Base-by-base conservation (phyloP, 2,113 vertebrate genomes). In the Pteruthius melanotis region DNA sequence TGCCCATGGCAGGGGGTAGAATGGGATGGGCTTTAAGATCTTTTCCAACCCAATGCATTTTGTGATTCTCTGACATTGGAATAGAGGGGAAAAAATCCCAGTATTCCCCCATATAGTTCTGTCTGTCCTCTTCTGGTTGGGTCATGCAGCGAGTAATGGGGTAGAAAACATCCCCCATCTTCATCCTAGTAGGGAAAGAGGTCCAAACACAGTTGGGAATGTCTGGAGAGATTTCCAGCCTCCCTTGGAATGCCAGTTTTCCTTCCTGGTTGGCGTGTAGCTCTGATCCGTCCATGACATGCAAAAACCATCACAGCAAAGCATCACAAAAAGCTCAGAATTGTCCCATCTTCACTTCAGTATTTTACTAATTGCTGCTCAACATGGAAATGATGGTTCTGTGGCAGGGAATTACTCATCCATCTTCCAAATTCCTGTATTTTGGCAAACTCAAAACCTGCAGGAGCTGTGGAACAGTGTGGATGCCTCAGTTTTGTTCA, bases 21-120 rank as follows among this genome's bases (percentile, higher is more conserved):
- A 24, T 8, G 13, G 7, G 40, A 7, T 56, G 49, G 3, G 1
- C 4, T 31, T 63, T 3, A 23, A 28, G 49, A 10, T 52, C 45
- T 19, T 28, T 81, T 74, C 44, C 44, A 44, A 21, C 4, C 33
- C 28, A 74, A 44, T 24, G 28, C 23, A 39, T 16, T 30, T 21
- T 1, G 2, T 13, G 50, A 9, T 59, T 52, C 44, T 52, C 19
- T 66, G 37, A 4, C 13, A 19, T 1, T 54, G 80, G 57, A 85
- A 57, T 13, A 0, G 1, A 57, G 13, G 20, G 13, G 1, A 4
- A 22, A n/a, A 39, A 18, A 4, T 2, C 6, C 13, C 20, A 10
- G 6, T 40, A 1, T 24, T 42, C 8, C 15, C 10, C 8, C 7
- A 0, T 1, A 4, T 2, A 9, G 13, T 9, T 24, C 16, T 33